phyloP scores from a whole-genome alignment of 2,888 invertebrate genomes.

The Dicranocentrus wangi region DNA sequence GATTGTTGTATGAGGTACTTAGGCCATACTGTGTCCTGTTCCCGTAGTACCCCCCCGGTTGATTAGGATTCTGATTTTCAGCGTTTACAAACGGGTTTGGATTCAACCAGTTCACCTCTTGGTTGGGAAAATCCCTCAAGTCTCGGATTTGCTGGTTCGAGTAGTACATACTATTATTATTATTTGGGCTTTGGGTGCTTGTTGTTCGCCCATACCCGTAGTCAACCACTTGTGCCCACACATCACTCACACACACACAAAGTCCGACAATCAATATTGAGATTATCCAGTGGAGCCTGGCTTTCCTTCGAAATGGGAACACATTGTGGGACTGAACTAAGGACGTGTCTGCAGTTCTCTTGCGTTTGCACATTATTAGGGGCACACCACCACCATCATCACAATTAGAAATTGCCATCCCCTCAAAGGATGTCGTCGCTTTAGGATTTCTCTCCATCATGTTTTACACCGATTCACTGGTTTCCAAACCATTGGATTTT shows the following conservation, averaged over 20 bases:
- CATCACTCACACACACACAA: constrained; percentile 3
- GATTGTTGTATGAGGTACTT: constrained; percentile 30
- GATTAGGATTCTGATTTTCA: constrained; percentile 18
- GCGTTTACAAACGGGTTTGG: constrained; percentile 66
- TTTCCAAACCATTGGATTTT: too few species aligned
- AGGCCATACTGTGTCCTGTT: constrained; percentile 9
- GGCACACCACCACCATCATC: too few species aligned
- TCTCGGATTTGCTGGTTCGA: constrained; percentile 54
- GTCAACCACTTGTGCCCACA: constrained; percentile 49
- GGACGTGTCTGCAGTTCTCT: background rate
- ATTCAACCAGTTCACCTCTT: constrained; percentile 64
- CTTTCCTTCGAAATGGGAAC: constrained; percentile 59
- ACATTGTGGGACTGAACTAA: constrained; percentile 40
- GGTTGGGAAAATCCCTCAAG: constrained; percentile 62
- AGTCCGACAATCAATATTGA: background rate
- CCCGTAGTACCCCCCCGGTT: too few species aligned
- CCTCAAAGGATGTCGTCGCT: too few species aligned
- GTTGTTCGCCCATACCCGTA: constrained; percentile 38
- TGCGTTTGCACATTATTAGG: too few species aligned
- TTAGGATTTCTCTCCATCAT: too few species aligned
- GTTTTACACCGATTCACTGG: too few species aligned
- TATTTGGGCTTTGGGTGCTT: constrained; percentile 26
- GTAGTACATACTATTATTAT: constrained; percentile 24
- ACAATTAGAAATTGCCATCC: too few species aligned
- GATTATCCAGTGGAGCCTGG: constrained; percentile 9